Evolutionary conservation across 1,140 invertebrate species (phyloP).

Genomic region (Saccostrea cuccullata): DNA sequence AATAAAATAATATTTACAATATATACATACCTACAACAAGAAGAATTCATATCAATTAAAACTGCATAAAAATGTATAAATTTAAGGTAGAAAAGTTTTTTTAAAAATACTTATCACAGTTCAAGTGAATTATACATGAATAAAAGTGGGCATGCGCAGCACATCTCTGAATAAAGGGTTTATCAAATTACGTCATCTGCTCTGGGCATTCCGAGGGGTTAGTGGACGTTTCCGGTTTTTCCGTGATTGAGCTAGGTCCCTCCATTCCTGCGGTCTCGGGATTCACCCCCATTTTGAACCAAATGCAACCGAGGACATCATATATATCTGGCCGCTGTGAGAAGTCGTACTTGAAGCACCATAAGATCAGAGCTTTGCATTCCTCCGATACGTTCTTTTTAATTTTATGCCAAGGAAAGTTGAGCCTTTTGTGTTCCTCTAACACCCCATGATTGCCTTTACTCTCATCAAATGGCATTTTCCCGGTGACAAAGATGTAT

Average conservation of each 20-base stretch:
- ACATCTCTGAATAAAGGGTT: not conserved
- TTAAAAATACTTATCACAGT: not conserved
- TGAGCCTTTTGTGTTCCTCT: constrained; percentile 74
- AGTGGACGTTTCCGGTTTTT: not conserved
- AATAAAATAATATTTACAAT: not conserved
- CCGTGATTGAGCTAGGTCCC: constrained; percentile 49
- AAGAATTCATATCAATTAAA: not conserved
- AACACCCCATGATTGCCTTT: constrained; percentile 75
- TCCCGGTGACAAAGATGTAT: constrained; percentile 78
- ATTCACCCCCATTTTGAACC: constrained; percentile 66
- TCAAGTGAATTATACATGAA: not conserved
- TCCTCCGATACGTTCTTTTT: constrained; percentile 67
- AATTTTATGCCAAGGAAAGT: constrained; percentile 75
- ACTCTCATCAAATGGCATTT: constrained; percentile 78
- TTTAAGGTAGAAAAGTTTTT: not conserved
- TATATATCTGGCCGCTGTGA: constrained; percentile 66
- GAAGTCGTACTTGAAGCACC: constrained; percentile 69
- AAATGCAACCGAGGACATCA: constrained; percentile 59
- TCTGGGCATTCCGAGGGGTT: not conserved
- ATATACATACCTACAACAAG: constrained; percentile 13
- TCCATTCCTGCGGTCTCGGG: constrained; percentile 53
- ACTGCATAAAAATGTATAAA: not conserved
- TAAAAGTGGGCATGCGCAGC: not conserved
- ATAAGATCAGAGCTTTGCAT: constrained; percentile 66
- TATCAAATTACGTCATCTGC: not conserved